Evolutionary conservation across 2,113 vertebrate genomes (phyloP).

Genomic region (Platysteira castanea): DNA sequence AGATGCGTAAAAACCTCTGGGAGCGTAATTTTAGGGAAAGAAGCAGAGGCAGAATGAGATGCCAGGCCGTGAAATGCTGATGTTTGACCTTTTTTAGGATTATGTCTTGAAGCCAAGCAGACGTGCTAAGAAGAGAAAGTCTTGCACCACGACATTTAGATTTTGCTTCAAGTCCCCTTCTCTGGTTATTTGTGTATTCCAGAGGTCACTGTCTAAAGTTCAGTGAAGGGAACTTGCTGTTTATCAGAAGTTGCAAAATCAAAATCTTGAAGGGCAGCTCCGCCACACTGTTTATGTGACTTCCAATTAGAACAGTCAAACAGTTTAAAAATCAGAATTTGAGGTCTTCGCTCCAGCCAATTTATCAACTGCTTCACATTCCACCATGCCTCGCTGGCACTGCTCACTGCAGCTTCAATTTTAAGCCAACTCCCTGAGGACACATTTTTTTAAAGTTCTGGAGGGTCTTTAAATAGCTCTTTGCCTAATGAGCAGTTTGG

Average conservation of each 20-base stretch:
- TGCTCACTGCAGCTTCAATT: not conserved
- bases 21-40: not conserved
- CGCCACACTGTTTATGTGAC: not conserved
- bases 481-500: not conserved
- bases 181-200: not conserved
- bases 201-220: not conserved
- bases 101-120: not conserved
- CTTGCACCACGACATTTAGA: not conserved
- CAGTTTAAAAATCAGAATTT: not conserved
- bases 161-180: not conserved
- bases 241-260: not conserved
- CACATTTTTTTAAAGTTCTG: not conserved
- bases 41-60: not conserved
- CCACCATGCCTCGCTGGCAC: not conserved
- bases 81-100: not conserved
- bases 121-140: not conserved
- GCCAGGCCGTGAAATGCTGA: not conserved
- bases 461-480: conserved; percentile 33
- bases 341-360: not conserved
- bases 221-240: not conserved
- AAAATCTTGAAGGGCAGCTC: not conserved
- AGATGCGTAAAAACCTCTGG: not conserved
- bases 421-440: not conserved
- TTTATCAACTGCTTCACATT: not conserved
- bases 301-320: not conserved